Evolutionary conservation across 2,888 invertebrate genomes (phyloP).

Genomic region (Abscondita cerata): DNA sequence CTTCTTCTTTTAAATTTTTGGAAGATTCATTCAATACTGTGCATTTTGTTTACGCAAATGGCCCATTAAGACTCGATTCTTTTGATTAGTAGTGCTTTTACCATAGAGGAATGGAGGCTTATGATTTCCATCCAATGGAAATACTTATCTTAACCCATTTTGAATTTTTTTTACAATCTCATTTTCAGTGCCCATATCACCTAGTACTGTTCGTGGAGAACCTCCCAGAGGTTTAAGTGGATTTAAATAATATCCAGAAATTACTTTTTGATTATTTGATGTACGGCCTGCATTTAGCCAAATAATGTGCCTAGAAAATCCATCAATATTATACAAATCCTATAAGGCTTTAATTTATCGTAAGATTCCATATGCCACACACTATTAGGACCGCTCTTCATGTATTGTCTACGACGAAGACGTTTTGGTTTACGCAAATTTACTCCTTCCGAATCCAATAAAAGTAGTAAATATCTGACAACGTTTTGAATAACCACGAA

Average conservation of each 20-base stretch:
- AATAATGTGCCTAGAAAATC: constrained; percentile 18
- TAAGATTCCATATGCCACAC: constrained; percentile 35
- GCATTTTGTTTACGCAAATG: constrained; percentile 21
- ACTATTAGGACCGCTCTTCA: constrained; percentile 33
- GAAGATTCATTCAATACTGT: constrained; percentile 28
- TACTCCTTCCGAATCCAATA: constrained; percentile 28
- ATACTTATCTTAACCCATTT: constrained; percentile 7
- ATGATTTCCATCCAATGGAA: background rate
- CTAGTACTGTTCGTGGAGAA: background rate
- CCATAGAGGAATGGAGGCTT: constrained; percentile 27
- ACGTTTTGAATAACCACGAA: constrained; percentile 24
- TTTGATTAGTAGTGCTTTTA: constrained; percentile 28
- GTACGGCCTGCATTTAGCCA: constrained; percentile 13
- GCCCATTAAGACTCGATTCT: constrained; percentile 35
- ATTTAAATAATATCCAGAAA: constrained; percentile 3
- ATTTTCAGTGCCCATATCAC: constrained; percentile 39
- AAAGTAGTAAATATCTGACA: constrained; percentile 23
- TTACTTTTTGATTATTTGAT: constrained; percentile 15
- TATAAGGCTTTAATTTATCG: constrained; percentile 20
- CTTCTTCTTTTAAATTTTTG: constrained; percentile 15
- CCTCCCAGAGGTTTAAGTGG: background rate
- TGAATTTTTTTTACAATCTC: constrained; percentile 26
- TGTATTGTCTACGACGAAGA: constrained; percentile 22
- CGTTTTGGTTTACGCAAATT: constrained; percentile 21
- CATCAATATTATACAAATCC: constrained; percentile 21